Conservation (phyloP, 2,797 vertebrate genomes). For the Thaleichthys pacificus region DNA sequence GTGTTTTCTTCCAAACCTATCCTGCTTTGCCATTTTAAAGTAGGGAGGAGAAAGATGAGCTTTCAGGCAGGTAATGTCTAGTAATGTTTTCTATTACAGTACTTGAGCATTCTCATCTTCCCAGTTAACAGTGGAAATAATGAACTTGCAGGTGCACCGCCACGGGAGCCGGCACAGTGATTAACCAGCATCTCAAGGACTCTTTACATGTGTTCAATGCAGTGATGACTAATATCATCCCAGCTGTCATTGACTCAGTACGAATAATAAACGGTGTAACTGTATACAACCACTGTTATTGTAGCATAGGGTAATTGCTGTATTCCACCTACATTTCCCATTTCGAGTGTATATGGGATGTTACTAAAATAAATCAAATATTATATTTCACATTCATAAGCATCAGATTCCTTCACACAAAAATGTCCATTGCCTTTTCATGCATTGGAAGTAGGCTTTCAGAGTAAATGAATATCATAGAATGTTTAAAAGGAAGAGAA, state of each 20-base stretch:
- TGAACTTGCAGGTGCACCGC: neutral
- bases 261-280: neutral
- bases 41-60: neutral
- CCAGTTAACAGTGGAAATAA: neutral
- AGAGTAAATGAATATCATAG: neutral
- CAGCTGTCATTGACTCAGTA: neutral
- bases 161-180: neutral
- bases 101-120: conserved; percentile 4
- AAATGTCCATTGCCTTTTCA: too few species aligned
- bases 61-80: neutral
- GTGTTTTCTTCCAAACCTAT: conserved; percentile 1
- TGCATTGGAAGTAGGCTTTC: too few species aligned
- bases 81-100: neutral
- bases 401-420: too few species aligned
- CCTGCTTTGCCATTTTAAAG: neutral
- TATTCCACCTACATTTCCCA: neutral
- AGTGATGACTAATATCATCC: neutral
- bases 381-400: too few species aligned
- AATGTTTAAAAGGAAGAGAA: neutral
- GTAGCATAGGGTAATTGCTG: neutral
- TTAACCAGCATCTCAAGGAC: neutral
- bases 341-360: neutral
- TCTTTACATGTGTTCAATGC: neutral
- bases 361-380: neutral
- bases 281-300: neutral